Evolutionary conservation across 2,113 vertebrate species (phyloP), one percentile per base, ranked within the genome.

Genomic region (Pitta sordida): DNA sequence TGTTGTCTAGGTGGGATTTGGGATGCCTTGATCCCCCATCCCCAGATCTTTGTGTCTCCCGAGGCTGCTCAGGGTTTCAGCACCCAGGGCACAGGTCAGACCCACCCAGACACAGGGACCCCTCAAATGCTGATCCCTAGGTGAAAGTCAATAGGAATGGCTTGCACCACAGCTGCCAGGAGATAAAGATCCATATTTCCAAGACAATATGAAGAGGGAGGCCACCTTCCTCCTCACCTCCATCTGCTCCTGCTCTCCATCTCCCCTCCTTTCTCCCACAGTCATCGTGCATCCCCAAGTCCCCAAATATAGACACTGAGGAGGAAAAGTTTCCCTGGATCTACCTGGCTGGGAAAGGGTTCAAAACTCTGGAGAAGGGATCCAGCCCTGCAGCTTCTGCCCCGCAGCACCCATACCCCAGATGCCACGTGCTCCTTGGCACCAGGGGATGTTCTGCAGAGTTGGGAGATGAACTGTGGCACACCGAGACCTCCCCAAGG

Each of bases 391-490:
- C 71, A 43, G 62, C 26, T 53, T 21, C 55, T 0, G 1, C 39
- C 32, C 46, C 12, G 37, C 59, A 34, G 15, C 0, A 3, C 11
- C 63, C 19, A 2, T 3, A 20, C 13, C 30, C 10, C 37, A 29
- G 0, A 1, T 64, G 44, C 56, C 78, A 43, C 7, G 10, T 12
- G 23, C 23, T 68, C 68, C 63, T 11, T 2, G 2, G 63, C 11
- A 7, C 46, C 90, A 36, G 0, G 15, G 39, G 67, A 52, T 58
- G 39, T 56, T 39, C 68, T 86, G 49, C 39, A 83, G 39, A 34
- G 7, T 0, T 0, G 0, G 52, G 67, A 55, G 41, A 32, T 27
- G 53, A 94, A 13, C 24, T 1, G 34, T 2, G 3, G 67, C 70
- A 41, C 13, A 15, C 60, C 46, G 46, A 36, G 36, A 18, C 14